phyloP scores from a whole-genome alignment of 2,888 invertebrate genomes.

The Patella pellucida region DNA sequence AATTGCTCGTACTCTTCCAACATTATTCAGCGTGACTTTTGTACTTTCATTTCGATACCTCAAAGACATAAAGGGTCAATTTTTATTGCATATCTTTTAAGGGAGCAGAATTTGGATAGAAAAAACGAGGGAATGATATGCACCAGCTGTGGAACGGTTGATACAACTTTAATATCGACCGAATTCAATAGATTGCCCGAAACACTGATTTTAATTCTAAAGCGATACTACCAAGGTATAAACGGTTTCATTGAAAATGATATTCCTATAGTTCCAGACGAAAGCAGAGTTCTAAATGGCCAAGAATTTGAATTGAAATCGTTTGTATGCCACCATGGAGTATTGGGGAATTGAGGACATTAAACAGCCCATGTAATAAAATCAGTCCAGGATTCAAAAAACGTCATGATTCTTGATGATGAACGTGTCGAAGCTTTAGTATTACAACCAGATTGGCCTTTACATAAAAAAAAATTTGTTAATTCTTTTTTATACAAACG shows the following conservation, averaged over 20 bases:
- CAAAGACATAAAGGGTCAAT: neutral
- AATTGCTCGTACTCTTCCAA: neutral
- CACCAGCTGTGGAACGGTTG: neutral
- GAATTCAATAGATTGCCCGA: neutral
- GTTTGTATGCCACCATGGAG: neutral
- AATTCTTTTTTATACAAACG: neutral
- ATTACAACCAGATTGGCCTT: neutral
- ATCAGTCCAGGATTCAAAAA: neutral
- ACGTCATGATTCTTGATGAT: neutral
- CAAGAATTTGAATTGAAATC: neutral
- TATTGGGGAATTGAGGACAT: constrained; percentile 1
- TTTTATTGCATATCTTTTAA: neutral
- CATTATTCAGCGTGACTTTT: neutral
- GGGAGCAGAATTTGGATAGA: neutral
- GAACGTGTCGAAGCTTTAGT: neutral
- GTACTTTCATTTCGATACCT: neutral
- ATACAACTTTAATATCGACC: neutral
- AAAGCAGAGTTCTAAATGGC: neutral
- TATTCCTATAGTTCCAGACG: neutral
- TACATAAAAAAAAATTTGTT: neutral
- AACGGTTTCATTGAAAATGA: neutral
- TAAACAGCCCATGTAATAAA: neutral
- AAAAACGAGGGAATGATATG: neutral
- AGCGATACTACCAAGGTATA: neutral
- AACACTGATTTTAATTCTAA: neutral